A percentile compares a stretch with the other conserved stretches of the same genome.
These are phyloP conservation scores for Chaetops frenatus DNA, from an alignment of 2,113 vertebrate species.

Conservation along the genomic window DNA sequence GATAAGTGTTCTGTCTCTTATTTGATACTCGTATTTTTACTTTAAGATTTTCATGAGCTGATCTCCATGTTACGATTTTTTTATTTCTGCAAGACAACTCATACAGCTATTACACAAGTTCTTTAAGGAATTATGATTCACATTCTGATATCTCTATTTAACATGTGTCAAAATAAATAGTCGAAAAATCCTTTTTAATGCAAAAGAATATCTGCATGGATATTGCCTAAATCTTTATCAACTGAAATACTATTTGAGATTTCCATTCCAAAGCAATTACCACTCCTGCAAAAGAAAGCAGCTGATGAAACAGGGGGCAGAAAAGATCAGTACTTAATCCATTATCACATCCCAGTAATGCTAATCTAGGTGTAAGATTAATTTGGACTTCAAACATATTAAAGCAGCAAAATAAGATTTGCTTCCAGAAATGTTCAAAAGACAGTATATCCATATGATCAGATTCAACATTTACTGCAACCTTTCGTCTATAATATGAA, in stretches of 20 bases:
- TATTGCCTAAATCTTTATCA: slow-evolving; percentile 46
- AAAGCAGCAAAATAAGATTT: slow-evolving; percentile 52
- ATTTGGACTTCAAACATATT: slow-evolving; percentile 62
- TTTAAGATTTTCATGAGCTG: neutral
- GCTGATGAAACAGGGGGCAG: slow-evolving; percentile 37
- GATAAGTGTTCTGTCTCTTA: neutral
- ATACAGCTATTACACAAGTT: neutral
- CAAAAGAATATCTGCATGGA: slow-evolving; percentile 35
- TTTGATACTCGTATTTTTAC: neutral
- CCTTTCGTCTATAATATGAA: neutral
- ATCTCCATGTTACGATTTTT: slow-evolving; percentile 4
- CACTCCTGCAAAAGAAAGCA: slow-evolving; percentile 49
- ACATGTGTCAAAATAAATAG: slow-evolving; percentile 41
- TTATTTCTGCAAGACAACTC: neutral
- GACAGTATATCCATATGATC: neutral
- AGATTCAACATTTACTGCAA: neutral
- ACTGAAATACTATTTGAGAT: slow-evolving; percentile 31
- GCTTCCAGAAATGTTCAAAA: slow-evolving; percentile 27
- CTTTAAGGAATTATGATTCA: slow-evolving; percentile 35
- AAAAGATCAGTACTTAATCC: slow-evolving; percentile 60
- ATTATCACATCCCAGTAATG: slow-evolving; percentile 62
- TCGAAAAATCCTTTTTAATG: slow-evolving; percentile 44
- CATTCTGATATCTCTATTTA: slow-evolving; percentile 7
- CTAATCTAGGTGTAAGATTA: slow-evolving; percentile 62
- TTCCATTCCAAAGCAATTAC: slow-evolving; percentile 65